A percentile compares a stretch with the other conserved stretches of the same genome.
Evolutionary conservation across 2,888 invertebrate species (phyloP).

Genomic region (Lathronympha strigana): DNA sequence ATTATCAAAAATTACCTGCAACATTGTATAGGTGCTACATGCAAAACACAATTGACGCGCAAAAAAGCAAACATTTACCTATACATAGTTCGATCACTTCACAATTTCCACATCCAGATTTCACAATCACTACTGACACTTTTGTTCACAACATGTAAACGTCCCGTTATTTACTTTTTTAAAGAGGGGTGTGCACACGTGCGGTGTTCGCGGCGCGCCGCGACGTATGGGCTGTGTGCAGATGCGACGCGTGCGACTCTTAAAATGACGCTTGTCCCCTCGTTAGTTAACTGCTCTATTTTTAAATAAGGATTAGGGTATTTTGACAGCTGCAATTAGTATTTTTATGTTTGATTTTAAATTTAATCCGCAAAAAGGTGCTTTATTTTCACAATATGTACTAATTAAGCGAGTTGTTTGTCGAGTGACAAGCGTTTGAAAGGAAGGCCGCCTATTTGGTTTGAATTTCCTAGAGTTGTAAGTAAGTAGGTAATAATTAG

Average conservation of each 20-base stretch:
- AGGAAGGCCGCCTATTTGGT: not conserved
- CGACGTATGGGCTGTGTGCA: conserved; percentile 41
- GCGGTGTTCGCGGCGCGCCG: conserved; percentile 39
- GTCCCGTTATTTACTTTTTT: conserved; percentile 17
- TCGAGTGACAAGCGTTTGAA: not conserved
- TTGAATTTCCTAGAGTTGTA: not conserved
- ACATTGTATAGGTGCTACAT: not conserved
- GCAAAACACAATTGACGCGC: not conserved
- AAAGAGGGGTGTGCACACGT: conserved; percentile 46
- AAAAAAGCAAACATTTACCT: conserved; percentile 9
- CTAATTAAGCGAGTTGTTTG: not conserved
- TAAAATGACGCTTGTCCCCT: conserved; percentile 49
- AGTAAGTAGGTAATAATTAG: not conserved
- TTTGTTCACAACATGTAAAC: conserved; percentile 12
- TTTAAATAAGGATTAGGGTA: conserved; percentile 17
- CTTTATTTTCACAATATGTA: not conserved
- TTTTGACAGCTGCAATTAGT: conserved; percentile 5
- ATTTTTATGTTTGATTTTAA: not conserved
- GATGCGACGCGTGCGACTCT: conserved; percentile 48
- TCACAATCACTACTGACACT: not conserved
- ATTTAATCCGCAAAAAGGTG: conserved; percentile 5
- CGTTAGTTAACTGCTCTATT: conserved; percentile 12
- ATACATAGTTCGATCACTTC: conserved; percentile 24
- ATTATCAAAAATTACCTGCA: not conserved
- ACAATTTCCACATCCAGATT: conserved; percentile 18